Percentiles rank a stretch among this genome's conserved stretches.
These are phyloP conservation scores for Cheirogaleus major DNA, from an alignment of 2,797 vertebrate genomes.

Conservation along the genomic window DNA sequence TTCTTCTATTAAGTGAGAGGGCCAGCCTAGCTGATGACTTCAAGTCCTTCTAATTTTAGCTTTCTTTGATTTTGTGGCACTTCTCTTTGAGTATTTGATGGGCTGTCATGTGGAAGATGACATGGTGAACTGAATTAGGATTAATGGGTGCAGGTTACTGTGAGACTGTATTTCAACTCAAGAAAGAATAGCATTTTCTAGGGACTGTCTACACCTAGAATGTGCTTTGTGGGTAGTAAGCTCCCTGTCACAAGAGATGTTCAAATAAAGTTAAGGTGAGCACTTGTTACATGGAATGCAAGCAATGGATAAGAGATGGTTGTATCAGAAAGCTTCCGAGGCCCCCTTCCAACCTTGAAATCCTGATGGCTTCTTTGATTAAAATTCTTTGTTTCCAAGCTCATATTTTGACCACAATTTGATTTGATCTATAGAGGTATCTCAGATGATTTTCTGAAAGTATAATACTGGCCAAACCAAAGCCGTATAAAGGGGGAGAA, in stretches of 20 bases:
- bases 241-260: background rate
- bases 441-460: conserved; percentile 39
- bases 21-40: background rate
- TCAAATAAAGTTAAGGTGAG: background rate
- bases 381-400: background rate
- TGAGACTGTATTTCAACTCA: background rate
- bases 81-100: background rate
- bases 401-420: background rate
- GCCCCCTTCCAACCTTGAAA: background rate
- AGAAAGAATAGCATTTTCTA: background rate
- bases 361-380: background rate
- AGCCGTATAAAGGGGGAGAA: background rate
- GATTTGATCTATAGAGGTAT: background rate
- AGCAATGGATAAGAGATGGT: background rate
- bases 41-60: background rate
- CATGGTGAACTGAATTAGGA: background rate
- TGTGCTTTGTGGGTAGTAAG: background rate
- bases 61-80: background rate
- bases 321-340: background rate
- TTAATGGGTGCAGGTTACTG: background rate
- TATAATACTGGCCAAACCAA: background rate
- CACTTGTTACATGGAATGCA: background rate
- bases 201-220: background rate
- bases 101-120: background rate
- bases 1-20: background rate